A percentile compares a stretch with the other conserved stretches of the same genome.
Evolutionary conservation across 2,797 vertebrate species (phyloP).

Genomic region (Hydrophis major): DNA sequence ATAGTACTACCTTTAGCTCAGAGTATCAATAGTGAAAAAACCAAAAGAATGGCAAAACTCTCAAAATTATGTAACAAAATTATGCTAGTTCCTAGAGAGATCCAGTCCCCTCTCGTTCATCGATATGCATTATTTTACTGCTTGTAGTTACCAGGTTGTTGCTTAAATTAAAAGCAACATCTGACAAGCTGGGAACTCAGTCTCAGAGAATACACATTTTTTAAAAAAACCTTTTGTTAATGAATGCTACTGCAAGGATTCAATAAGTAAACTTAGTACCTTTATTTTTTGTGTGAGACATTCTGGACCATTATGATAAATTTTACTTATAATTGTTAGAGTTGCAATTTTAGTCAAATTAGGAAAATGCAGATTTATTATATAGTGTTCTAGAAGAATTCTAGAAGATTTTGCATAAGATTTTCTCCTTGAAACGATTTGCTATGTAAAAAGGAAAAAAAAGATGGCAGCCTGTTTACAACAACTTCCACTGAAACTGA

Average conservation of each 20-base stretch:
- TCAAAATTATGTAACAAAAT: neutral
- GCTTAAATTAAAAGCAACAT: neutral
- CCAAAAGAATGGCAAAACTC: neutral
- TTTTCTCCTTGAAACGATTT: neutral
- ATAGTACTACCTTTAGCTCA: neutral
- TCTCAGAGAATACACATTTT: neutral
- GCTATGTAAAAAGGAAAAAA: neutral
- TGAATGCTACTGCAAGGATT: neutral
- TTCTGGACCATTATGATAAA: neutral
- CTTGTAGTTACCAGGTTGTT: neutral
- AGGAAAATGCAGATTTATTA: neutral
- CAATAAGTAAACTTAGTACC: neutral
- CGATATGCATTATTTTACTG: neutral
- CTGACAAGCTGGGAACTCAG: neutral
- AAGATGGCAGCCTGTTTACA: neutral
- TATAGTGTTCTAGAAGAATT: neutral
- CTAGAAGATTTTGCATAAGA: neutral
- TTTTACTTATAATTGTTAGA: neutral
- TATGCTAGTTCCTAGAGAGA: neutral
- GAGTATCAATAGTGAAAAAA: neutral
- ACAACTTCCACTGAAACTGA: conserved; percentile 25
- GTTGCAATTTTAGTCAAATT: neutral
- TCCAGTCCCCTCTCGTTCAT: no score
- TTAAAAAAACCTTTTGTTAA: no score
- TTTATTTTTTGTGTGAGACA: neutral